phyloP scores from a whole-genome alignment of 2,888 invertebrate genomes.

The Cataglyphis altisquamis region DNA sequence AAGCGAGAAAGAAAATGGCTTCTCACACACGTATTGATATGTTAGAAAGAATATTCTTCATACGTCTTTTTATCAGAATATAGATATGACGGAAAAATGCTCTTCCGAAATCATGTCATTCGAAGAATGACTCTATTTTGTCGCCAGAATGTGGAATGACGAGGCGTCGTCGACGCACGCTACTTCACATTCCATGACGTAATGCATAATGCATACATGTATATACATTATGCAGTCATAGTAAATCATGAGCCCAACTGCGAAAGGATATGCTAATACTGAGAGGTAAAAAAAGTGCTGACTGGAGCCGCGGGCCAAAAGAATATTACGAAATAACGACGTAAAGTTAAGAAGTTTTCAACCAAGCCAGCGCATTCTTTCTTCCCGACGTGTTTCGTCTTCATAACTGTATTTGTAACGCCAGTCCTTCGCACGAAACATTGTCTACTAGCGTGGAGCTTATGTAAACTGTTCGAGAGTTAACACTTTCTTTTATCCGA shows the following conservation, averaged over 20 bases:
- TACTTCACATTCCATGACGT: conserved; percentile 22
- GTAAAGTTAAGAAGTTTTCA: conserved; percentile 20
- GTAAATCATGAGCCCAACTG: conserved; percentile 45
- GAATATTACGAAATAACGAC: conserved; percentile 19
- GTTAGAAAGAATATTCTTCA: not conserved
- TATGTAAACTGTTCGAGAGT: not conserved
- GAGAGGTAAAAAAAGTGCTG: conserved; percentile 32
- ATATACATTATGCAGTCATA: conserved; percentile 50
- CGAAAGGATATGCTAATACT: conserved; percentile 41
- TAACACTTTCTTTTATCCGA: not conserved
- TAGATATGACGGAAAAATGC: not conserved
- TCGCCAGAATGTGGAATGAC: conserved; percentile 35
- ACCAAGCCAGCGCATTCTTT: conserved; percentile 1
- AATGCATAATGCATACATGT: conserved; percentile 51
- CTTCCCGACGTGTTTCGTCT: conserved; percentile 19
- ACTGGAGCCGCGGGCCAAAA: conserved; percentile 35
- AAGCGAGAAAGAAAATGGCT: not conserved
- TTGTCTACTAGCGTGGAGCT: not conserved
- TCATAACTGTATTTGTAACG: conserved; percentile 18
- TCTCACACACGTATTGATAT: not conserved
- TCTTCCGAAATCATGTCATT: conserved; percentile 23
- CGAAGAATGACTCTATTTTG: conserved; percentile 30
- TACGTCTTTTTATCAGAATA: not conserved
- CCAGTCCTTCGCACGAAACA: not conserved
- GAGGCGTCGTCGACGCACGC: conserved; percentile 2